Evolutionary conservation across 2,797 vertebrate species (phyloP), one percentile per base, ranked within the genome.

Genomic region (Tolypeutes matacus): DNA sequence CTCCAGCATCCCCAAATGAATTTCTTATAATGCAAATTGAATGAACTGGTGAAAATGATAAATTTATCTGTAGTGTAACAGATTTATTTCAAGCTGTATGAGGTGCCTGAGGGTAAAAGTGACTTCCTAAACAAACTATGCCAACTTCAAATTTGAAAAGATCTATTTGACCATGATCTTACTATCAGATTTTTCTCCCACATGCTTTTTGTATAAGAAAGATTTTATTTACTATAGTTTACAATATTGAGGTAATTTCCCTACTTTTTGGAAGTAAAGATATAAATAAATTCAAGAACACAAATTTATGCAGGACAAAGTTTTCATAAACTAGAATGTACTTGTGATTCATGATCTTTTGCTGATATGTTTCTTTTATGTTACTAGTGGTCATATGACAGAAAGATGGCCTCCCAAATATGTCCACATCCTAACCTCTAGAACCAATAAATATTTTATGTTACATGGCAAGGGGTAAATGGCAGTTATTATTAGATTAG

Each of bases 1-100:
- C 95, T 83, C 76, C 23, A 93, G 95, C 73, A 95, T 86, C 91
- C 94, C 95, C 94, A 95, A 87, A 94, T 97, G 95, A 96, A 97
- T 97, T 96, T 88, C 96, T 90, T 94, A 73, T 65, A 93, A 97
- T 25, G 0, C 81, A 96, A 97, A 97, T 95, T 95, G 96, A 97
- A 97, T 96, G 95, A 97, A 96, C 81, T 96, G 86, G 72, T 92
- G 91, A 96, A 96, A 96, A 96, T 96, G 95, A 97, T 96, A 94
- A 97, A 97, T 96, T 95, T 49, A 42, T 90, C 94, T 95, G 70
- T 69, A 64, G 84, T 53, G 42, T 72, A 93, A 95, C 87, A 94
- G 82, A 97, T 96, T 86, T 91, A 64, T 96, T 93, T 93, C 84
- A 78, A 91, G 69, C 89, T 70, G 72, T 58, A 67, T 89, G 75